These are phyloP conservation scores for Amblyteles armatorius DNA, from an alignment of 2,888 invertebrate species.

Conservation along the genomic window DNA sequence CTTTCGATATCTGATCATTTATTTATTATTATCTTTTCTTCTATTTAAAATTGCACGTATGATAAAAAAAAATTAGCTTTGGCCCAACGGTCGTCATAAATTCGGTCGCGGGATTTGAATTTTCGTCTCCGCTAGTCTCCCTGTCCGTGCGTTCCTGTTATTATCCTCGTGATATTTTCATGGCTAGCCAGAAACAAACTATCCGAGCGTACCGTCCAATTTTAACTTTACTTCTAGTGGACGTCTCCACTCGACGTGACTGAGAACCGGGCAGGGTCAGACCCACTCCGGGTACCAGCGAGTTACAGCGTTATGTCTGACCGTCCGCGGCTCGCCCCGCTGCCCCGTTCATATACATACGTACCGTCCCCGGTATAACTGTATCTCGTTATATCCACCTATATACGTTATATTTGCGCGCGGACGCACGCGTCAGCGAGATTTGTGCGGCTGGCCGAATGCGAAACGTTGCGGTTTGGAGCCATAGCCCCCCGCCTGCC, in stretches of 20 bases:
- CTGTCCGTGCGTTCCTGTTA: slow-evolving; percentile 7
- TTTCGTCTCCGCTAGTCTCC: background rate
- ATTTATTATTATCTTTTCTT: background rate
- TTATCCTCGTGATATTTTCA: slow-evolving; percentile 22
- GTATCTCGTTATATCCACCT: slow-evolving; percentile 34
- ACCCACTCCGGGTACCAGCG: background rate
- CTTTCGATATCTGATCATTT: background rate
- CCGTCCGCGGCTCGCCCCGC: slow-evolving; percentile 9
- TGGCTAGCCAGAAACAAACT: slow-evolving; percentile 34
- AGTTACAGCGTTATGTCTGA: slow-evolving; percentile 41
- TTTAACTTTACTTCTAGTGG: slow-evolving; percentile 47
- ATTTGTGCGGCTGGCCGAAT: slow-evolving; percentile 79
- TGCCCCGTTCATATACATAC: slow-evolving; percentile 18
- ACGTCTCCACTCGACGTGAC: slow-evolving; percentile 24
- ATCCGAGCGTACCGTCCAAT: slow-evolving; percentile 48
- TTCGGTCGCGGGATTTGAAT: background rate
- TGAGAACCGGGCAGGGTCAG: slow-evolving; percentile 20
- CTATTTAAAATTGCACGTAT: background rate
- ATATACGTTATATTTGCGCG: slow-evolving; percentile 54
- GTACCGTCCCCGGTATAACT: slow-evolving; percentile 7
- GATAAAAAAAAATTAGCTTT: background rate
- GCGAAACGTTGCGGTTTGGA: slow-evolving; percentile 76
- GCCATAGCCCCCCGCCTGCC: slow-evolving; percentile 49
- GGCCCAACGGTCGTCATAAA: background rate
- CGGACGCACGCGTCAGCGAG: slow-evolving; percentile 74